Percentiles rank a stretch among this genome's conserved stretches.
Evolutionary conservation across 2,888 invertebrate species (phyloP).

Genomic region (Diachrysia chrysitis): DNA sequence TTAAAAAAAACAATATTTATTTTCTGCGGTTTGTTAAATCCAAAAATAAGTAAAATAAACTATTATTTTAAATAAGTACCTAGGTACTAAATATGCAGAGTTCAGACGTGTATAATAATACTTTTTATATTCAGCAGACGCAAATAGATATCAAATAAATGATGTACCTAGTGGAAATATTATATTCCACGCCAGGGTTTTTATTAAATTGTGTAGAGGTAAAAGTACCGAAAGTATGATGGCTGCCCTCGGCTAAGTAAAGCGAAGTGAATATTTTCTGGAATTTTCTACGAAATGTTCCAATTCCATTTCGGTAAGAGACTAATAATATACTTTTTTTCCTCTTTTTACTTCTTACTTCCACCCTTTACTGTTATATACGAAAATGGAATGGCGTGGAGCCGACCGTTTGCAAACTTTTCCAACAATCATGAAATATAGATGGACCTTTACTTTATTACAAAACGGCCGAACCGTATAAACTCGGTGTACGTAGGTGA

Average conservation of each 20-base stretch:
- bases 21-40: background rate
- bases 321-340: conserved; percentile 89
- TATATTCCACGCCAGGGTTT: conserved; percentile 76
- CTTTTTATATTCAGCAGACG: conserved; percentile 53
- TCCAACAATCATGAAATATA: conserved; percentile 46
- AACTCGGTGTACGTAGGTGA: conserved; percentile 23
- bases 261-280: conserved; percentile 87
- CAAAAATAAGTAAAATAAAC: background rate
- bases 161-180: conserved; percentile 67
- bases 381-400: conserved; percentile 75
- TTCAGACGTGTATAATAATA: conserved; percentile 18
- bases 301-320: conserved; percentile 89
- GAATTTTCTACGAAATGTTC: conserved; percentile 88
- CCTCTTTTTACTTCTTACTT: conserved; percentile 89
- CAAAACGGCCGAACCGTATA: conserved; percentile 32
- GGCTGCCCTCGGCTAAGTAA: conserved; percentile 84
- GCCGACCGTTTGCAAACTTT: conserved; percentile 57
- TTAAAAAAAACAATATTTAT: background rate
- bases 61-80: background rate
- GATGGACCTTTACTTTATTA: conserved; percentile 41
- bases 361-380: conserved; percentile 88
- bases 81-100: background rate
- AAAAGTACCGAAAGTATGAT: conserved; percentile 85
- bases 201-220: conserved; percentile 80
- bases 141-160: conserved; percentile 65